Percentiles rank a stretch among this genome's conserved stretches.
These are phyloP conservation scores for Drosophila tanythrix DNA, from an alignment of 2,888 invertebrate species.

Conservation along the genomic window DNA sequence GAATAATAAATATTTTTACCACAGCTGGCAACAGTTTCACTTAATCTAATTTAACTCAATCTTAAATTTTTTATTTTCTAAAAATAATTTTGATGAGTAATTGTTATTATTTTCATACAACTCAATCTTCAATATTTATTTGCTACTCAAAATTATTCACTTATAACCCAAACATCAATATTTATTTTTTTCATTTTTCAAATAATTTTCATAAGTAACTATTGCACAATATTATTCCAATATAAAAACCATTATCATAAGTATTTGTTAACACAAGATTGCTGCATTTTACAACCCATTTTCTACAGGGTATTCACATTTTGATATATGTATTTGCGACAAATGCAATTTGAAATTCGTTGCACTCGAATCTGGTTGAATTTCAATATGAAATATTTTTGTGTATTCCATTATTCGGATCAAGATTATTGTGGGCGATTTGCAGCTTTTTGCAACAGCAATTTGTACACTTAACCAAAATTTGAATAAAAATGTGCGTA, in stretches of 20 bases:
- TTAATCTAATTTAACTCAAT: not conserved
- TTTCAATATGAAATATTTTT: slow-evolving; percentile 51
- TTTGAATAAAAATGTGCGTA: slow-evolving; percentile 77
- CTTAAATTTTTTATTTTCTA: not conserved
- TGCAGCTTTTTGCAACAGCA: slow-evolving; percentile 56
- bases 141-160: not conserved
- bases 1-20: fast-evolving
- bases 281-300: not conserved
- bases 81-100: not conserved
- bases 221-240: not conserved
- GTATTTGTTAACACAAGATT: not conserved
- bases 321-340: not conserved
- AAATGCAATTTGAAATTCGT: slow-evolving; percentile 27
- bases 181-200: not conserved
- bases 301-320: slow-evolving; percentile 1
- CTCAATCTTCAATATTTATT: not conserved
- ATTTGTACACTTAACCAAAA: slow-evolving; percentile 56
- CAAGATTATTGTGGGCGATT: slow-evolving; percentile 3
- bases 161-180: not conserved
- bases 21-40: not conserved
- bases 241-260: not conserved
- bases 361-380: slow-evolving; percentile 30
- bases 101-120: not conserved
- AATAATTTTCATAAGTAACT: not conserved
- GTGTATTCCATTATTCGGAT: slow-evolving; percentile 6